Evolutionary conservation across 2,888 invertebrate genomes (phyloP), one percentile per base, ranked within the genome.

Genomic region (Drosophila nr. medialis): DNA sequence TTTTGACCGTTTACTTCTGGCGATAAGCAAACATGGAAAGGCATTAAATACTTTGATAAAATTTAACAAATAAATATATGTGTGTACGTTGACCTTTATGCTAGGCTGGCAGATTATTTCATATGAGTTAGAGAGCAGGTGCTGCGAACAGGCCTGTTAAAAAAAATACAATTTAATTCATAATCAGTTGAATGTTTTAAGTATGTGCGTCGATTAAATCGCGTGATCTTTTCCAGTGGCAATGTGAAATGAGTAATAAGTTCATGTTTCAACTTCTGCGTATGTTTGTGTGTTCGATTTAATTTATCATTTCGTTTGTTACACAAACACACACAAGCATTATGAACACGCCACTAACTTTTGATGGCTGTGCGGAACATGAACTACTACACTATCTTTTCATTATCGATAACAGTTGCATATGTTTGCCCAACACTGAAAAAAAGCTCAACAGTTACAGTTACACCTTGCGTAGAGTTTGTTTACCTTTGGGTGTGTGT

Each of bases 21-120:
- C 56, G 80, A 77, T 77, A 78, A 76, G 56, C 29, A 18, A 36
- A 62, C 40, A 32, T 58, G 54, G 36, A 71, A 56, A 66, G 56
- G 30, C 34, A 58, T 40, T 32, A 13, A 54, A 34, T 34, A 60
- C 45, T 51, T 66, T 73, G 73, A 73, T 59, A 50, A 74, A 56
- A 64, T 53, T 59, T 27, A 60, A 40, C 49, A 50, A 54, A 65
- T 34, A 63, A 38, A 55, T 45, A 32, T 34, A 18, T 68, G 24
- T 21, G 5, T 86, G 86, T 72, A 86, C 86, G 83, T 88, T 86
- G 86, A 86, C 78, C 86, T 86, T 70, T 67, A 55, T 55, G 54
- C 65, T 73, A 67, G 34, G 32, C 59, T 49, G 62, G 27, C 54
- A 64, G 21, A 24, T 58, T 56, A 55, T 51, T 58, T 49, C 34